Conservation (phyloP, 2,888 invertebrate species). For the Cerastis leucographa region DNA sequence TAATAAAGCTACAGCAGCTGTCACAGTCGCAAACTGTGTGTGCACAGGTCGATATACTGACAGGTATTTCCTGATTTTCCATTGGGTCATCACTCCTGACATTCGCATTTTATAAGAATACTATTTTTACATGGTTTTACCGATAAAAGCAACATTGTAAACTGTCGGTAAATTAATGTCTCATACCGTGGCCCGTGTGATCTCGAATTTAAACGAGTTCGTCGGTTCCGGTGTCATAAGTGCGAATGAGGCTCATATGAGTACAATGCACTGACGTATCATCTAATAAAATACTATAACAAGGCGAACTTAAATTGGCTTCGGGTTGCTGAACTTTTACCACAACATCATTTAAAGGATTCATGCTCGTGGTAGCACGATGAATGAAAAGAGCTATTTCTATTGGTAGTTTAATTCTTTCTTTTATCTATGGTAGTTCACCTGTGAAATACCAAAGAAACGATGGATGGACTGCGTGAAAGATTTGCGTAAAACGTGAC, state of each 20-base stretch:
- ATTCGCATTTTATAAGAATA: conserved; percentile 18
- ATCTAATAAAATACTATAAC: conserved; percentile 23
- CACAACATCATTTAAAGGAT: background rate
- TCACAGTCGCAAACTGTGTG: conserved; percentile 30
- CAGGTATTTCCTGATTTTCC: conserved; percentile 42
- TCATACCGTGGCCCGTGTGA: background rate
- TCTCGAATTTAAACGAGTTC: conserved; percentile 50
- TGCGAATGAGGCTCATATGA: conserved; percentile 41
- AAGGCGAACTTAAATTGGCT: conserved; percentile 5
- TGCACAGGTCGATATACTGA: conserved; percentile 48
- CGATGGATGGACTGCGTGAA: too few species aligned
- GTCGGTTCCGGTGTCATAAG: conserved; percentile 49
- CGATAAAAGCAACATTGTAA: background rate
- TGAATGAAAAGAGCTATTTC: background rate
- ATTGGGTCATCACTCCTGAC: conserved; percentile 37
- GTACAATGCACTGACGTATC: conserved; percentile 21
- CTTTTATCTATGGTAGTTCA: conserved; percentile 66
- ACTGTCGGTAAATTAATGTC: conserved; percentile 9
- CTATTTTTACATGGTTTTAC: background rate
- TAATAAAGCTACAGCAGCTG: conserved; percentile 35
- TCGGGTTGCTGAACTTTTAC: background rate
- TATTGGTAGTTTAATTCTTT: too few species aligned
- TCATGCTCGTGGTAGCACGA: background rate
- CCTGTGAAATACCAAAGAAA: conserved; percentile 58
- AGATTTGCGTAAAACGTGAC: too few species aligned